Conservation (phyloP, 2,888 invertebrate genomes). For the Archips crataeganus region DNA sequence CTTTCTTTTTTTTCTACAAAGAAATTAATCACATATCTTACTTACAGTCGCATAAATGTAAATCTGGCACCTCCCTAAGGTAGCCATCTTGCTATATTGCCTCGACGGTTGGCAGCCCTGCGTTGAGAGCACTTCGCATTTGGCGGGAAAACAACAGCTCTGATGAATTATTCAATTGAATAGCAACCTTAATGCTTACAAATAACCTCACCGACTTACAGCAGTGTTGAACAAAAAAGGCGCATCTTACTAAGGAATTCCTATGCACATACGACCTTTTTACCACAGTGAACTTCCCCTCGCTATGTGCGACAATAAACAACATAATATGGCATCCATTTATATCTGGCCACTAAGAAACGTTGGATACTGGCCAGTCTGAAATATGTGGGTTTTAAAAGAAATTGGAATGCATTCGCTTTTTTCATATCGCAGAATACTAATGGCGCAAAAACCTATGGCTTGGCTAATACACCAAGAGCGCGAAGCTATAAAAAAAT, state of each 20-base stretch:
- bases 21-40: not conserved
- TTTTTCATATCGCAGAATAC: not conserved
- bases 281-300: conserved; percentile 36
- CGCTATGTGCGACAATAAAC: conserved; percentile 54
- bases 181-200: conserved; percentile 65
- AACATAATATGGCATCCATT: conserved; percentile 63
- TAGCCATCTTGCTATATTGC: not conserved
- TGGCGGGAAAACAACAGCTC: conserved; percentile 72
- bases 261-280: conserved; percentile 9
- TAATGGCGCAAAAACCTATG: no score
- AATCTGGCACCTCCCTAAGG: not conserved
- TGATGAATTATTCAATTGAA: conserved; percentile 72
- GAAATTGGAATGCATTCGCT: not conserved
- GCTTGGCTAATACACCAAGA: no score
- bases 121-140: conserved; percentile 41
- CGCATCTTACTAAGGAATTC: not conserved
- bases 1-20: no score
- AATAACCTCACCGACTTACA: conserved; percentile 65
- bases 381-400: not conserved
- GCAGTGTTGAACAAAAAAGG: conserved; percentile 42
- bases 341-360: conserved; percentile 46
- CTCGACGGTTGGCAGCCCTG: conserved; percentile 20
- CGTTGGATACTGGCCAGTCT: conserved; percentile 22
- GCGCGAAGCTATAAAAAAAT: no score
- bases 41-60: not conserved